Base-by-base conservation (phyloP, 2,113 vertebrate genomes). In the Cavia porcellus region DNA sequence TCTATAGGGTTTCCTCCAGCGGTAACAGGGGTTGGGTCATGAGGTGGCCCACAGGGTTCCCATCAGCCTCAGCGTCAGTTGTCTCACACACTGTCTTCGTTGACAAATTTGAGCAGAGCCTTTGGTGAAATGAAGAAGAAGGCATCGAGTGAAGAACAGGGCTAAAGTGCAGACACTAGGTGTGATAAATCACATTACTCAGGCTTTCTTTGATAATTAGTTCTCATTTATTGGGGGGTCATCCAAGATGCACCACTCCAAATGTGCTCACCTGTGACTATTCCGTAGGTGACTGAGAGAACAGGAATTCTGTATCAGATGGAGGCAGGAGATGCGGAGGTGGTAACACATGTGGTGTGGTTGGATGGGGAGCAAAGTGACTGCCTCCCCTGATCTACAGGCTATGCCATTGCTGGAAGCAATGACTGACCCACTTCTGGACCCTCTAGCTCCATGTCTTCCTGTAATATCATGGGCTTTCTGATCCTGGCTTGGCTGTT, bases 121-220 rank as follows among this genome's bases (percentile, higher is more conserved):
- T 77, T 74, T 89, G 68, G 10, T 57, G 38, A 96, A 79, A 62
- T 62, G 87, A 91, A 8, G 45, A 38, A 38, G 38, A 89, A 87
- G 61, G 4, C 50, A 89, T 50, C 57, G 17, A 72, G 20, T 66
- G 42, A 94, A 89, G n/a, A 96, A 14, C 15, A 93, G 25, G 32
- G 17, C 1, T 85, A 77, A 72, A 9, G 50, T 24, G 93, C 47
- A 47, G 17, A 89, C 59, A 74, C 24, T 68, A 30, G 1, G 10
- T 70, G 14, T 81, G 91, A 70, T 50, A 80, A 45, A 30, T 30
- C 35, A 13, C 25, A 59, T 82, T 50, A 86, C 32, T 15, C 38
- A 95, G 59, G 15, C 4, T 80, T 94, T 92, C 55, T 90, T 81
- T 42, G 25, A 90, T 32, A 38, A 79, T 28, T 42, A 12, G 24